These are phyloP conservation scores for Eulemur mongoz DNA, from an alignment of 2,797 vertebrate genomes.

Conservation along the genomic window DNA sequence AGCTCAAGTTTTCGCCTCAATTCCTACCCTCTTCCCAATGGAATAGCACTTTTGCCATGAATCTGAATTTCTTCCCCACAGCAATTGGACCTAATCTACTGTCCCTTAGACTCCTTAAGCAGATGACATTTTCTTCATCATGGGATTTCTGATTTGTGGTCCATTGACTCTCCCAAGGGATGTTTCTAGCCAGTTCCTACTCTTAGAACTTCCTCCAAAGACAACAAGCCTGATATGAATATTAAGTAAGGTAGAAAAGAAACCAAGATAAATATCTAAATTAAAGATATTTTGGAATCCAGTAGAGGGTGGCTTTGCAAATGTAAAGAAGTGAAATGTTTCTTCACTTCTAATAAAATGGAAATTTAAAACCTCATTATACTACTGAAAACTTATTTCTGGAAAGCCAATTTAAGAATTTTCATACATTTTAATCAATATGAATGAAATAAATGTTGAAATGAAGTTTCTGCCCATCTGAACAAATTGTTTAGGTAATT, in stretches of 20 bases:
- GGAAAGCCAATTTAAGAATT: not conserved
- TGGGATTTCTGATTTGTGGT: not conserved
- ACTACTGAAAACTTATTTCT: not conserved
- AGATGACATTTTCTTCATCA: not conserved
- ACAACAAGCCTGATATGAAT: not conserved
- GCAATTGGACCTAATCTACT: not conserved
- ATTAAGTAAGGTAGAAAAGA: not conserved
- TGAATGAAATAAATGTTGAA: conserved; percentile 18
- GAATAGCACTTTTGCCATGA: not conserved
- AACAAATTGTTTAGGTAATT: conserved; percentile 22
- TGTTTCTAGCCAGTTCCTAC: not conserved
- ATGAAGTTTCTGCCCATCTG: not conserved
- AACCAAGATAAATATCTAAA: not conserved
- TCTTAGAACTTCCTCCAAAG: not conserved
- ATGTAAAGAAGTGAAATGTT: not conserved
- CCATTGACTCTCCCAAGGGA: not conserved
- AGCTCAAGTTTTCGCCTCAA: not conserved
- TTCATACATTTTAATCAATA: conserved; percentile 33
- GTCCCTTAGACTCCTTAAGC: fast-evolving
- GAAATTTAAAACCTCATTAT: not conserved
- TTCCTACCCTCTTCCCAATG: not conserved
- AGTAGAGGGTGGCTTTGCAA: not conserved
- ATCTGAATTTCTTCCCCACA: not conserved
- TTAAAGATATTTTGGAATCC: not conserved
- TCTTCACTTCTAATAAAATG: conserved; percentile 17